Conservation (phyloP, 92 coral and sea anemone species). For the Chrysogorgia sp. region DNA sequence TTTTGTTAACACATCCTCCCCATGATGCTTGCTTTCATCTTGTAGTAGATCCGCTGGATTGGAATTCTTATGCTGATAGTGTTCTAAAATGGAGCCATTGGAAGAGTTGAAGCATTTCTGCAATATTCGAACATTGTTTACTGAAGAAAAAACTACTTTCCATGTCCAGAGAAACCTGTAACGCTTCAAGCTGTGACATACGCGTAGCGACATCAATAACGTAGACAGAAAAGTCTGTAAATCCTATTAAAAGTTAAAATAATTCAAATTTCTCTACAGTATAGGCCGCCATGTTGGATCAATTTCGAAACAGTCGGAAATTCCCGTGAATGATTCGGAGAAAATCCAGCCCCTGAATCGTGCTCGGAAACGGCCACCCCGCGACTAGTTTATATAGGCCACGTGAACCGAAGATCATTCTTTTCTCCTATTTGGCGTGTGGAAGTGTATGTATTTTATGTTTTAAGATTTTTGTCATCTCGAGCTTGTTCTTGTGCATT, state of each 20-base stretch:
- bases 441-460: conserved; percentile 53
- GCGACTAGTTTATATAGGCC: conserved; percentile 18
- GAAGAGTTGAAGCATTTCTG: not conserved
- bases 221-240: no score
- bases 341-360: not conserved
- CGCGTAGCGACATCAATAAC: not conserved
- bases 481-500: not conserved
- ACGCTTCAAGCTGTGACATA: not conserved
- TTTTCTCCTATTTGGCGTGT: conserved; percentile 94
- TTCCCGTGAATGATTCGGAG: not conserved
- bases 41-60: not conserved
- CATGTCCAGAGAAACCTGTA: not conserved
- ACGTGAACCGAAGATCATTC: conserved; percentile 10
- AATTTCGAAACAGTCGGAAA: not conserved
- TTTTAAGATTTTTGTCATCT: not conserved
- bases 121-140: not conserved
- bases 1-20: not conserved
- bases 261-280: no score
- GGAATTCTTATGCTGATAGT: conserved; percentile 10
- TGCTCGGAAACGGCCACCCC: conserved; percentile 3
- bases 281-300: not conserved
- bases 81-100: not conserved
- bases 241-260: no score
- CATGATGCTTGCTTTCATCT: not conserved
- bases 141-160: not conserved